phyloP scores from a whole-genome alignment of 2,113 vertebrate species.

The Alethe castanea region DNA sequence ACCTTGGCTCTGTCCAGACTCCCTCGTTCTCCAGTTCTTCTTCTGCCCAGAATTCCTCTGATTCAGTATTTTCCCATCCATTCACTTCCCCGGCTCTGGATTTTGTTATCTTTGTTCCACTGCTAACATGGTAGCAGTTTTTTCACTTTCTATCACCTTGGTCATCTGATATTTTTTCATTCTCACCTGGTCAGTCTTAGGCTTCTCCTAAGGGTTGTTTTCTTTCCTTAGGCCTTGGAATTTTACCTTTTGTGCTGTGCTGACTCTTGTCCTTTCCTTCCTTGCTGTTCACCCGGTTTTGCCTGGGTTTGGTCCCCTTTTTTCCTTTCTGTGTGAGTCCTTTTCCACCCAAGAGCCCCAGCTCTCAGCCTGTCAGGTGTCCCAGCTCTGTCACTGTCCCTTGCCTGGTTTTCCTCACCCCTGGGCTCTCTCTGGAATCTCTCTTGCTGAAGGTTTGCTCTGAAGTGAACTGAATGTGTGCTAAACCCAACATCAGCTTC shows the following conservation, averaged over 20 bases:
- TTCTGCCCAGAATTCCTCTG: neutral
- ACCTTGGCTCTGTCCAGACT: neutral
- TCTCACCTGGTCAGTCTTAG: neutral
- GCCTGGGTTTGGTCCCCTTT: neutral
- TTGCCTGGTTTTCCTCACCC: neutral
- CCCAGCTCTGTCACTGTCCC: neutral
- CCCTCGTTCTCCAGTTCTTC: neutral
- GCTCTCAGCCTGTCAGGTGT: neutral
- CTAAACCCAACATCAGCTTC: neutral
- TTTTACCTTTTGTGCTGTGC: neutral
- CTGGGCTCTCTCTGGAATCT: neutral
- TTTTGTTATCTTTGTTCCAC: neutral
- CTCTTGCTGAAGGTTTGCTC: neutral
- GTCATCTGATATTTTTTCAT: rapidly evolving
- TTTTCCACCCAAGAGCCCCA: neutral
- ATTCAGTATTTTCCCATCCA: neutral
- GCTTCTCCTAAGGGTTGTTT: neutral
- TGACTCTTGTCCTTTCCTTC: neutral
- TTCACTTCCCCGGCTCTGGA: neutral
- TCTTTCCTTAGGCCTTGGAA: neutral
- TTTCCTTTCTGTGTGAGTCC: neutral
- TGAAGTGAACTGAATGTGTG: neutral
- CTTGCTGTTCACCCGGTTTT: neutral
- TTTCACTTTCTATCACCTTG: neutral
- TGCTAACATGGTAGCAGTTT: neutral